Base-by-base conservation (phyloP, 2,888 invertebrate genomes). In the Oeneis ivallda region DNA sequence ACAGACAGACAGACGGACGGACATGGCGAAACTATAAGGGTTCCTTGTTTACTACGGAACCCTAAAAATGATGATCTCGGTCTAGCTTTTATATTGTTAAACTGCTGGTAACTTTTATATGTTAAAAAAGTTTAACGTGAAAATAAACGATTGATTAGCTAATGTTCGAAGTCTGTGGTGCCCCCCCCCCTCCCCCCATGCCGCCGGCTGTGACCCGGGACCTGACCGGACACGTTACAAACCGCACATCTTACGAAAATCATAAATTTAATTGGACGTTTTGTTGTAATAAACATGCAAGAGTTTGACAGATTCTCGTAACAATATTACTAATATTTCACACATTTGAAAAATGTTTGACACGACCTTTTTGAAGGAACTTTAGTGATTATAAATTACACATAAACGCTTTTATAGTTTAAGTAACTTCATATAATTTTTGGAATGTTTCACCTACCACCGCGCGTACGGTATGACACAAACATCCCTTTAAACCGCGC, bases 81-180 rank as follows among this genome's bases (percentile, higher is more conserved):
- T n/a, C n/a, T n/a, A n/a, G n/a, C n/a, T n/a, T n/a, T n/a, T n/a
- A n/a, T n/a, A n/a, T n/a, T n/a, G n/a, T n/a, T n/a, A n/a, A n/a
- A n/a, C n/a, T n/a, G n/a, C n/a, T n/a, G n/a, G n/a, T n/a, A n/a
- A n/a, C n/a, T n/a, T n/a, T n/a, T n/a, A n/a, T n/a, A n/a, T n/a
- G n/a, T n/a, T n/a, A n/a, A n/a, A n/a, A n/a, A n/a, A n/a, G n/a
- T 37, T 53, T 37, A 3, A 15, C 11, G 17, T 54, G 15, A 37
- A 54, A 54, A 54, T 54, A 17, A 54, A 17, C 17, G 54, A 37
- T 54, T 54, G 15, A 54, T 15, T 53, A 52, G n/a, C 32, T 32
- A 52, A 52, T 1, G 26, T 4, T 26, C 2, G 26, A 26, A 26
- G 0, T 26, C 26, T 26, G 26, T 26, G 5, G 1, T 2, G 26